Base-by-base conservation (phyloP, 1,140 invertebrate genomes). In the Macrosteles quadrilineatus region DNA sequence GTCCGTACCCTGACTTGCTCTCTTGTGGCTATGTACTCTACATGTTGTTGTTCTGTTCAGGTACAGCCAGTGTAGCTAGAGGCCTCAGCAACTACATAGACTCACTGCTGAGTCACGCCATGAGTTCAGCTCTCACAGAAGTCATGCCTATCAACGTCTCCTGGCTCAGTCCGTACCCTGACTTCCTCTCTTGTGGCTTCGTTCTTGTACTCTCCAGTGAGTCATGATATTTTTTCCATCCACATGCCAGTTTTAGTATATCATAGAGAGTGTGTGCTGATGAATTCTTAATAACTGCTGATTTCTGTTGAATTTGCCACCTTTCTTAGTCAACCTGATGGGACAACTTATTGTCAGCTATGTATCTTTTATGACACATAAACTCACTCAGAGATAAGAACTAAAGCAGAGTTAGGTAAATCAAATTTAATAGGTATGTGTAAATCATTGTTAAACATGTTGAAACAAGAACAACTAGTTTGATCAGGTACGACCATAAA, bases 81-180 rank as follows among this genome's bases (percentile, higher is more conserved):
- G 91, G 88, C 0, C 86, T 91, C 75, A 91, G 89, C 77, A 86
- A 84, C 12, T 92, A 92, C 74, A 79, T 93, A 14, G 90, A 93
- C 75, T 82, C 85, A 0, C 76, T 93, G 4, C 81, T 87, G n/a
- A 82, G 85, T 73, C 81, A 88, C 31, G 80, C 79, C 0, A 91
- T 93, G 79, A 81, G 80, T 55, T 82, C 84, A 29, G 82, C 84
- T 21, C 88, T 93, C 19, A 76, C 83, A 36, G 77, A 84, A 2
- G 79, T 82, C 2, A 81, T 89, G 53, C 86, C 84, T 0, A 86
- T 90, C 2, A 72, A 87, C 47, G 78, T 87, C 1, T 70, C 79
- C 40, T 79, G 85, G 74, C 78, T 91, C 12, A 84, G 87, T 0
- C 76, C 85, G 1, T 92, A 91, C 80, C 87, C 88, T 14, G 88